phyloP scores from a whole-genome alignment of 92 coral and sea anemone species.

The Zoanthus sansibaricus region DNA sequence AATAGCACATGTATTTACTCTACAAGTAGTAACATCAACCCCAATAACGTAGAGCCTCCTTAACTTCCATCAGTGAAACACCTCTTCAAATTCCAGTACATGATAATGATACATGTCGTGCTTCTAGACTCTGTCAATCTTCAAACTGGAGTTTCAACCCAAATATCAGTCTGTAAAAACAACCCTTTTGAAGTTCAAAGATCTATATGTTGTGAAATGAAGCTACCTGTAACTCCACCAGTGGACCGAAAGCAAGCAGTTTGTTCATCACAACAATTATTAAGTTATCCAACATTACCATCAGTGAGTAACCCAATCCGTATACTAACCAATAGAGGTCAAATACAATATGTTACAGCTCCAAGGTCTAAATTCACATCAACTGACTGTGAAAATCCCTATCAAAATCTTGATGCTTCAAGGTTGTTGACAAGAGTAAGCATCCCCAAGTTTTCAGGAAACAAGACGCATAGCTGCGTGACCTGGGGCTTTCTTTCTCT shows the following conservation, averaged over 20 bases:
- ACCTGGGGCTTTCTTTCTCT: too few species aligned
- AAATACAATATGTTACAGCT: not conserved
- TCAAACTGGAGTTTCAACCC: not conserved
- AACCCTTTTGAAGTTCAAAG: too few species aligned
- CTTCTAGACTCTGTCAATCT: not conserved
- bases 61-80: not conserved
- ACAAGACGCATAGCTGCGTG: not conserved
- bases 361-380: slow-evolving; percentile 1
- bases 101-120: not conserved
- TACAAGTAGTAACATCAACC: not conserved
- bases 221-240: too few species aligned
- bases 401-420: not conserved
- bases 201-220: too few species aligned
- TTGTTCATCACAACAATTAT: too few species aligned
- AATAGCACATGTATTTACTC: not conserved
- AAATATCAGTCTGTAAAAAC: too few species aligned
- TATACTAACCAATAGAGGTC: not conserved
- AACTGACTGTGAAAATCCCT: not conserved
- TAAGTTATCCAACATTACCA: not conserved
- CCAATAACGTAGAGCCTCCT: not conserved
- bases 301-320: not conserved
- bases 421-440: not conserved
- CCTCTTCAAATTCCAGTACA: not conserved
- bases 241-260: too few species aligned
- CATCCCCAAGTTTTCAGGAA: slow-evolving; percentile 21